Base-by-base conservation (phyloP, 2,888 invertebrate genomes). In the Rhaphigaster nebulosa region DNA sequence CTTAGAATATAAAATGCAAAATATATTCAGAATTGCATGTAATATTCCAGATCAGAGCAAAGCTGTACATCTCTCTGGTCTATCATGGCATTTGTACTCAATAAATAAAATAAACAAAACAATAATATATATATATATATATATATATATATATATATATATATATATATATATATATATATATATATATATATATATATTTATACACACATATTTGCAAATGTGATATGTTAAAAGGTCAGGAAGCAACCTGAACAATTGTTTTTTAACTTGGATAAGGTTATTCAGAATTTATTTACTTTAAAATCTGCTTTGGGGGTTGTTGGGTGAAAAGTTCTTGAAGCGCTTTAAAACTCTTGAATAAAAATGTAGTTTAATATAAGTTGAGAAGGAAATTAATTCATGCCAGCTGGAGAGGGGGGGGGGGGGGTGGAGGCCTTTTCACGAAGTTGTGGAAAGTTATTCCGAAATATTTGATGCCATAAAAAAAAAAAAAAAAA, bases 351-450 rank as follows among this genome's bases (percentile, higher is more conserved):
- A 65, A 89, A 89, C 89, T 89, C 89, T 65, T 89, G 89, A 89
- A 89, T 89, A 89, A 70, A 89, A 89, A 89, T 89, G 89, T 89
- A 89, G 89, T 89, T 89, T 89, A 89, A 89, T 89, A 65, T 89
- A 89, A 89, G 89, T 89, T 89, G 89, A 52, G 52, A 76, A 65
- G 45, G 60, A 89, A 89, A 89, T 89, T 89, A 89, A 89, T 89
- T 89, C 60, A 65, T 89, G 89, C 89, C 65, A 89, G 65, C 70
- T 70, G 70, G 89, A 41, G n/a, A 52, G 52, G 70, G 45, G 65
- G 76, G 70, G n/a, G n/a, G n/a, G n/a, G n/a, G n/a, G n/a, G n/a
- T n/a, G 34, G 13, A 65, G 38, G 15, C 50, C 89, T 60, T 89
- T 89, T 20, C 1, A 34, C 89, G 41, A 89, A 89, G 89, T 89